A percentile compares a stretch with the other conserved stretches of the same genome.
phyloP scores from a whole-genome alignment of 2,113 vertebrate species.

The Chaetorhynchus papuensis region DNA sequence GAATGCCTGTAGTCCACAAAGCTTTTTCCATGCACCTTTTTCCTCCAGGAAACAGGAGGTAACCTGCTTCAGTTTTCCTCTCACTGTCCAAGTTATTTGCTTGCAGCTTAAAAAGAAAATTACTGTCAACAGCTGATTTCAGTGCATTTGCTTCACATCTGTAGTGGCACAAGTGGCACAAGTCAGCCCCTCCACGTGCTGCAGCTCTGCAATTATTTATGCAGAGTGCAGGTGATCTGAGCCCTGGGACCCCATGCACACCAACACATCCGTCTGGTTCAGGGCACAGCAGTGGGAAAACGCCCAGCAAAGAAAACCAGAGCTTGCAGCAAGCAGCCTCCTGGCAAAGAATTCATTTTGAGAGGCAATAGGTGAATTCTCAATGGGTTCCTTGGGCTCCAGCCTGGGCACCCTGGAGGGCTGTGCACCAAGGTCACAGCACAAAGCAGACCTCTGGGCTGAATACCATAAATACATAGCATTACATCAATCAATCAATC shows the following conservation, averaged over 20 bases:
- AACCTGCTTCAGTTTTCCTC: background rate
- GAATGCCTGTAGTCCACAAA: background rate
- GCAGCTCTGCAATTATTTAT: background rate
- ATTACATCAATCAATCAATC: background rate
- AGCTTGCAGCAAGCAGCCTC: background rate
- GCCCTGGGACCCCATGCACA: background rate
- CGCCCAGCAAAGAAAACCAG: fast-evolving
- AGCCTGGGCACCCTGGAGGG: background rate
- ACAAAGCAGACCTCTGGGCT: background rate
- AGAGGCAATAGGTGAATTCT: background rate
- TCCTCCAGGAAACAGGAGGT: background rate
- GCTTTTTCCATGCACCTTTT: background rate
- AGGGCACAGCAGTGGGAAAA: background rate
- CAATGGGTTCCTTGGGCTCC: background rate
- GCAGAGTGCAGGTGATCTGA: background rate
- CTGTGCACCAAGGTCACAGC: fast-evolving
- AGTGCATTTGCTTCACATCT: background rate
- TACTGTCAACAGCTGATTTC: background rate
- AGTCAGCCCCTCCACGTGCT: background rate
- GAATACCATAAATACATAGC: background rate
- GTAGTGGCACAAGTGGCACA: background rate
- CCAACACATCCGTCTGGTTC: background rate
- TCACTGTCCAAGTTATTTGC: background rate
- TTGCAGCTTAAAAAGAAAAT: background rate
- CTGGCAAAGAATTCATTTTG: fast-evolving